These are phyloP conservation scores for Strigamia maritima DNA, from an alignment of 2,888 invertebrate genomes.

Conservation along the genomic window DNA sequence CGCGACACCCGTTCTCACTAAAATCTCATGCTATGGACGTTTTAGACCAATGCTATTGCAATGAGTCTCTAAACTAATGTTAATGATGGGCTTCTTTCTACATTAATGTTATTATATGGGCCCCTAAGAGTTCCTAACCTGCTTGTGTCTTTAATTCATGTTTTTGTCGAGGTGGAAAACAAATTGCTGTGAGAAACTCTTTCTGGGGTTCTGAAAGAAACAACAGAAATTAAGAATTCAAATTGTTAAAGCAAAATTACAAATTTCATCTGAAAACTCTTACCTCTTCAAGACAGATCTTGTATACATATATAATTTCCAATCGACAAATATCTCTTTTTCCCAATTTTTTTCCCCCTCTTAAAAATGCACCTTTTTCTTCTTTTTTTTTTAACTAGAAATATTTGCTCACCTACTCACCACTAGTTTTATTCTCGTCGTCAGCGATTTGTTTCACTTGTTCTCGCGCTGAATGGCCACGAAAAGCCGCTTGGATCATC, in stretches of 20 bases:
- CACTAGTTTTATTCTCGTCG: not conserved
- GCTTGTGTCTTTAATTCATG: not conserved
- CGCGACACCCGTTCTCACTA: too few relatives aligned
- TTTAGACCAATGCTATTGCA: too few relatives aligned
- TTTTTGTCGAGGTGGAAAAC: not conserved
- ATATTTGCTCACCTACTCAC: not conserved
- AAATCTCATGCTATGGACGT: too few relatives aligned
- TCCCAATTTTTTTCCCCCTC: not conserved
- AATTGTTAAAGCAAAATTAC: not conserved
- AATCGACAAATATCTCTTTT: not conserved
- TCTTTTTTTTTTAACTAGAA: too few relatives aligned
- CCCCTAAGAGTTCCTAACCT: not conserved
- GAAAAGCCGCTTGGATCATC: constrained; percentile 25
- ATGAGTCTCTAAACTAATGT: too few relatives aligned
- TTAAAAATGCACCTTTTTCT: too few relatives aligned
- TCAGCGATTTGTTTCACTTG: not conserved
- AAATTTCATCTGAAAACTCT: not conserved
- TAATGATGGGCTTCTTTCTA: too few relatives aligned
- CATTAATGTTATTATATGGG: too few relatives aligned
- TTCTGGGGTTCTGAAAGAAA: not conserved
- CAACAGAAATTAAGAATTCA: not conserved
- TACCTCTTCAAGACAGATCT: not conserved
- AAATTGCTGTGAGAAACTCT: not conserved
- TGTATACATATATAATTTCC: too few relatives aligned
- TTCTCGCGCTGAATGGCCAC: not conserved